These are phyloP conservation scores for Beris morrisii DNA, from an alignment of 2,888 invertebrate species.

Conservation along the genomic window DNA sequence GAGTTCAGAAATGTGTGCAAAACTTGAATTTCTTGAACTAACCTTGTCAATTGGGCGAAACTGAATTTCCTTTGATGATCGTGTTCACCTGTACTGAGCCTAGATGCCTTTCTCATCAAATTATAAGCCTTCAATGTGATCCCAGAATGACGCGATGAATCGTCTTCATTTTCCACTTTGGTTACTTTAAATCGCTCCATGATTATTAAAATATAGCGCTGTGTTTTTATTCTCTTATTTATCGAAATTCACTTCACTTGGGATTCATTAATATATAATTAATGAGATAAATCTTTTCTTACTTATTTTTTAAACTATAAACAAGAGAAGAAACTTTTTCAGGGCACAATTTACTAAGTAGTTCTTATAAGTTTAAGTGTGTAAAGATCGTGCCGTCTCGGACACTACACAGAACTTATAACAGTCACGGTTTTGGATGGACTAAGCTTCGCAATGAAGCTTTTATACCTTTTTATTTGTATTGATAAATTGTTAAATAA, in stretches of 20 bases:
- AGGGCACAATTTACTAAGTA: no score
- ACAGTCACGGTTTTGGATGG: slow-evolving; percentile 2
- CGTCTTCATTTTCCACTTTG: slow-evolving; percentile 27
- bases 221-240: neutral
- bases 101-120: slow-evolving; percentile 40
- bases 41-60: slow-evolving; percentile 55
- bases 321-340: no score
- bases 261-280: no score
- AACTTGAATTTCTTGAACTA: slow-evolving; percentile 44
- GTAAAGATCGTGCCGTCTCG: no score
- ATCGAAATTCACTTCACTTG: neutral
- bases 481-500: no score
- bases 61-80: slow-evolving; percentile 49
- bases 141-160: slow-evolving; percentile 25
- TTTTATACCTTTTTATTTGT: slow-evolving; percentile 25
- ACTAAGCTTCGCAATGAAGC: slow-evolving; percentile 18
- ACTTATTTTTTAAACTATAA: no score
- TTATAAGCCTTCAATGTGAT: slow-evolving; percentile 32
- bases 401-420: no score
- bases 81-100: slow-evolving; percentile 41
- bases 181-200: slow-evolving; percentile 39
- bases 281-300: no score
- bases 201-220: neutral
- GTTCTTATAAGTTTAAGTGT: no score
- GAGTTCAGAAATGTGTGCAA: slow-evolving; percentile 31